Conservation (phyloP, 2,113 vertebrate species). For the Phocoena sinus region DNA sequence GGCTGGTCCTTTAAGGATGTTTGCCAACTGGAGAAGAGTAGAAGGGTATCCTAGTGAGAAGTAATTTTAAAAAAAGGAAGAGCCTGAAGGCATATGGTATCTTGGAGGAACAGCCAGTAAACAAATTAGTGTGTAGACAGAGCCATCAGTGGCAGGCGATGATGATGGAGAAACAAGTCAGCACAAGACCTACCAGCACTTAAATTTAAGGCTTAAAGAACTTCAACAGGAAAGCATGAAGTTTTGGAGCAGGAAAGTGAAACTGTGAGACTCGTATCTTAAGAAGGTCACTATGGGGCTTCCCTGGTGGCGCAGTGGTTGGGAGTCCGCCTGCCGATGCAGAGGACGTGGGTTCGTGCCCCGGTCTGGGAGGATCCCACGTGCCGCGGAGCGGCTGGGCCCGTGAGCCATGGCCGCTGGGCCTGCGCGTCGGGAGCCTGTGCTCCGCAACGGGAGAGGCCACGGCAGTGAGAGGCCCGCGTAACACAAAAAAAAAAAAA, state of each 20-base stretch:
- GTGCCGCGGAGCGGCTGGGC: too few species aligned
- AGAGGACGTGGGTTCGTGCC: too few species aligned
- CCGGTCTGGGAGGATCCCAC: too few species aligned
- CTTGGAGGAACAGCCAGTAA: not conserved
- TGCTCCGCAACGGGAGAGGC: too few species aligned
- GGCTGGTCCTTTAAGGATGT: not conserved
- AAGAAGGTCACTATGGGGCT: not conserved
- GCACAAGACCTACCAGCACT: not conserved
- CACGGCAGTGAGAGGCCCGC: too few species aligned
- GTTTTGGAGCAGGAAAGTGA: not conserved
- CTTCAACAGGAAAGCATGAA: not conserved
- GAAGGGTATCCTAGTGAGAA: not conserved
- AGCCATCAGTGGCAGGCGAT: not conserved
- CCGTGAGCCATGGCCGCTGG: too few species aligned
- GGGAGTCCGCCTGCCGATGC: too few species aligned
- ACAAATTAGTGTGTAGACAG: not conserved
- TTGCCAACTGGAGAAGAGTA: not conserved
- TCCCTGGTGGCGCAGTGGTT: too few species aligned
- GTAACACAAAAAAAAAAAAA: too few species aligned
- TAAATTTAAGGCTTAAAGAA: not conserved
- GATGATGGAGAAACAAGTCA: not conserved
- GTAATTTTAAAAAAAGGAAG: not conserved
- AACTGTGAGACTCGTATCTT: not conserved
- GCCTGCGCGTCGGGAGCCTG: too few species aligned
- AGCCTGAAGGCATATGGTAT: not conserved